These are phyloP conservation scores for Anagrus nilaparvatae DNA, from an alignment of 1,140 invertebrate genomes.

Conservation along the genomic window DNA sequence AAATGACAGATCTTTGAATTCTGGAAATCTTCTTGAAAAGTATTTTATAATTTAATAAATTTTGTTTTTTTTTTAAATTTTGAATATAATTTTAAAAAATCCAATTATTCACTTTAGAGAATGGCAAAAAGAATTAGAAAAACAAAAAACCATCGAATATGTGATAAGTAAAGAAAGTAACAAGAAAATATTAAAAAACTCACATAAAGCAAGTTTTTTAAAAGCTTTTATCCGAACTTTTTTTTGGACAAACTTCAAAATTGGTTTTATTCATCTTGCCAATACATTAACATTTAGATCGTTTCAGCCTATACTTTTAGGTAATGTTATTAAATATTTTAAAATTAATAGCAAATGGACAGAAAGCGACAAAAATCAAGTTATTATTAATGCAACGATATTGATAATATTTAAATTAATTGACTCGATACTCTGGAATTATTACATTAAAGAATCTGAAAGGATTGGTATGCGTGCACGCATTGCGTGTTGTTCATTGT, in stretches of 20 bases:
- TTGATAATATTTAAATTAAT: conserved; percentile 28
- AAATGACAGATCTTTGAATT: too few species aligned
- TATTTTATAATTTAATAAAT: too few species aligned
- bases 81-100: too few species aligned
- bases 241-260: conserved; percentile 33
- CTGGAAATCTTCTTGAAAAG: too few species aligned
- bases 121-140: conserved; percentile 41
- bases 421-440: conserved; percentile 37
- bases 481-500: conserved; percentile 47
- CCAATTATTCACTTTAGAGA: conserved; percentile 35
- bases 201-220: conserved; percentile 34
- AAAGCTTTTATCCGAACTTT: conserved; percentile 40
- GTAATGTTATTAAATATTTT: conserved; percentile 46
- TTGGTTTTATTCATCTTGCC: conserved; percentile 33
- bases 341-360: conserved; percentile 15
- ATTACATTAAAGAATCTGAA: conserved; percentile 36
- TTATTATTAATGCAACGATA: conserved; percentile 30
- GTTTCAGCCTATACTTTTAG: conserved; percentile 41
- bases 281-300: conserved; percentile 32
- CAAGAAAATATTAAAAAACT: conserved; percentile 25
- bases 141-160: conserved; percentile 24
- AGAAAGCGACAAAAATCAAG: conserved; percentile 24
- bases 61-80: too few species aligned
- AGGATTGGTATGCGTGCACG: conserved; percentile 50
- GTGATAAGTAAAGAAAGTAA: conserved; percentile 37